A percentile compares a stretch with the other conserved stretches of the same genome.
Evolutionary conservation across 2,113 vertebrate genomes (phyloP).

Genomic region (Loxodonta africana): DNA sequence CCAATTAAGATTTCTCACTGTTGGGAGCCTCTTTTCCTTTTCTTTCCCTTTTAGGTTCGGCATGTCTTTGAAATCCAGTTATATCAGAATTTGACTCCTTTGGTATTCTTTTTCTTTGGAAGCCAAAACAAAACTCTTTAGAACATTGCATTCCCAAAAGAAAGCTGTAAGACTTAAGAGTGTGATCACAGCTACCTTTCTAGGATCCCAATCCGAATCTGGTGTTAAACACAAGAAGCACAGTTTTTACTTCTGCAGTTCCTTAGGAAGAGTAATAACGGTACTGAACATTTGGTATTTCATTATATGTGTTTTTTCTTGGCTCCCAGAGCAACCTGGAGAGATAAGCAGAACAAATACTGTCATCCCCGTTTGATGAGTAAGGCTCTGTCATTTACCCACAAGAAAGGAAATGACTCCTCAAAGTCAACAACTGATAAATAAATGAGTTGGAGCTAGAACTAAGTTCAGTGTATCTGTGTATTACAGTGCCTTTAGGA

Average conservation of each 20-base stretch:
- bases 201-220: background rate
- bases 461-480: background rate
- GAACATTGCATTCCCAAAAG: background rate
- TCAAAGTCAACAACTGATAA: background rate
- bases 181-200: slow-evolving; percentile 3
- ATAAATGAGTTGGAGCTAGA: background rate
- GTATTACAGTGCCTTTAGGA: background rate
- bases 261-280: background rate
- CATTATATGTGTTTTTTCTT: background rate
- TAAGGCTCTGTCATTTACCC: background rate
- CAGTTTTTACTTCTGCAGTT: background rate
- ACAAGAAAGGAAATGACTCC: background rate
- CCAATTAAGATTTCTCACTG: background rate
- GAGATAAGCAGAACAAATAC: background rate
- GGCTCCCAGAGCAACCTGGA: background rate
- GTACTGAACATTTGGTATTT: background rate
- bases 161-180: background rate
- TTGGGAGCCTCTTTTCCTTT: slow-evolving; percentile 9
- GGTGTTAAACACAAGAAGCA: background rate
- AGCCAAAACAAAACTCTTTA: background rate
- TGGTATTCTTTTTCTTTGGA: background rate
- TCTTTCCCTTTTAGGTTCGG: background rate
- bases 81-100: background rate
- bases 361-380: background rate
- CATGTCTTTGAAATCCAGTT: background rate